These are phyloP conservation scores for Rhea pennata DNA, from an alignment of 2,113 vertebrate genomes.

Conservation along the genomic window DNA sequence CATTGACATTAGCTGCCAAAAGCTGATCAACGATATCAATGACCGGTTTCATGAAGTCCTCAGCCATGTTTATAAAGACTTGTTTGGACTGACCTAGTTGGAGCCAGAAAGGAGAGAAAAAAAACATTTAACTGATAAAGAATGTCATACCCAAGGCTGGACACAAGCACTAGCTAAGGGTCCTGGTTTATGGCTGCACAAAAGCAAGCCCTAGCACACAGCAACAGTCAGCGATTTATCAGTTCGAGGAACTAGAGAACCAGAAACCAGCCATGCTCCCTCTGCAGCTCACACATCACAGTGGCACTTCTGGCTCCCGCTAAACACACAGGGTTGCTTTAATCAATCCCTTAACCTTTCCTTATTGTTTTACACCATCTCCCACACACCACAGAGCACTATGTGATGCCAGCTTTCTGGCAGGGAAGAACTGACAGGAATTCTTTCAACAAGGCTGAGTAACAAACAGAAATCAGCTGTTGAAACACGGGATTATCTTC, in stretches of 20 bases:
- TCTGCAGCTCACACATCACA: neutral
- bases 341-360: neutral
- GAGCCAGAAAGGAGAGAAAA: neutral
- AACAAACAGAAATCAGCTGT: neutral
- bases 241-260: neutral
- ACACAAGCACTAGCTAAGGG: neutral
- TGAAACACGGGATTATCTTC: neutral
- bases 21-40: slow-evolving; percentile 87
- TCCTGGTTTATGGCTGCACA: neutral
- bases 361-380: neutral
- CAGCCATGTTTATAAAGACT: slow-evolving; percentile 89
- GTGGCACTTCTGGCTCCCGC: neutral
- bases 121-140: neutral
- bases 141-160: neutral
- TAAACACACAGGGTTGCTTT: neutral
- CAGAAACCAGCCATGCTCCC: neutral
- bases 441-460: neutral
- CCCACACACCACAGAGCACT: neutral
- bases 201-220: neutral
- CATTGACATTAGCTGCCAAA: slow-evolving; percentile 84
- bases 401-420: neutral
- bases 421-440: neutral
- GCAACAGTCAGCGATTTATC: neutral
- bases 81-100: slow-evolving; percentile 82
- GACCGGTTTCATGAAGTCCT: slow-evolving; percentile 94